Percentiles rank a stretch among this genome's conserved stretches.
Conservation (phyloP, 2,888 invertebrate genomes). For the Tupiocoris notatus region DNA sequence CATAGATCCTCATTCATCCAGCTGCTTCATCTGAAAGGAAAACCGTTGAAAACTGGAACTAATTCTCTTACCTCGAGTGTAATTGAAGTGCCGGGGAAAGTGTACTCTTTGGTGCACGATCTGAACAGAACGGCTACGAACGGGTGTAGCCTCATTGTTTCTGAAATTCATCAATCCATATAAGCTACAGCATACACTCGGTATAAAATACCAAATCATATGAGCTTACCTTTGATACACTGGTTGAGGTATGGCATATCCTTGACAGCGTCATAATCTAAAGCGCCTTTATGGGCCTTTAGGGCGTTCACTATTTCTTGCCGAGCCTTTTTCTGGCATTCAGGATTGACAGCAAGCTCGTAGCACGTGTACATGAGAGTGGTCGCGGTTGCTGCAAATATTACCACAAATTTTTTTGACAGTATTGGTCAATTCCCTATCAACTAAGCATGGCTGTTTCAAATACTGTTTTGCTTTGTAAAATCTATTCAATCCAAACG, state of each 20-base stretch:
- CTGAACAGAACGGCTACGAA: neutral
- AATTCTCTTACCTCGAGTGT: conserved; percentile 10
- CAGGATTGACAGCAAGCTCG: conserved; percentile 19
- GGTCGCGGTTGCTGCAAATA: conserved; percentile 1
- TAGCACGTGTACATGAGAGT: conserved; percentile 6
- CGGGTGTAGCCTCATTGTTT: conserved; percentile 6
- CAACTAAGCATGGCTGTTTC: neutral
- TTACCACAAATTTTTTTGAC: too few species aligned
- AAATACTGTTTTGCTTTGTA: too few species aligned
- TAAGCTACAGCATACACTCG: neutral
- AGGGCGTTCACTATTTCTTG: conserved; percentile 15
- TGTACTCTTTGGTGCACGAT: conserved; percentile 27
- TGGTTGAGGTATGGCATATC: conserved; percentile 39
- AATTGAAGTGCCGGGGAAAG: conserved; percentile 3
- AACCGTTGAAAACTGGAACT: too few species aligned
- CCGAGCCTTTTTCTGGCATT: conserved; percentile 31
- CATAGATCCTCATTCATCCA: too few species aligned
- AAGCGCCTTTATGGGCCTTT: neutral
- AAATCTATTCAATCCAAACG: neutral
- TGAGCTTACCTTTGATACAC: conserved; percentile 26
- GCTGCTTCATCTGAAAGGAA: too few species aligned
- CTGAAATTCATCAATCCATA: neutral
- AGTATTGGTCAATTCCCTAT: too few species aligned
- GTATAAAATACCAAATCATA: neutral
- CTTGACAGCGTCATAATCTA: conserved; percentile 28